Evolutionary conservation across 2,113 vertebrate genomes (phyloP), one percentile per base, ranked within the genome.

Genomic region (Tachuris rubrigastra): DNA sequence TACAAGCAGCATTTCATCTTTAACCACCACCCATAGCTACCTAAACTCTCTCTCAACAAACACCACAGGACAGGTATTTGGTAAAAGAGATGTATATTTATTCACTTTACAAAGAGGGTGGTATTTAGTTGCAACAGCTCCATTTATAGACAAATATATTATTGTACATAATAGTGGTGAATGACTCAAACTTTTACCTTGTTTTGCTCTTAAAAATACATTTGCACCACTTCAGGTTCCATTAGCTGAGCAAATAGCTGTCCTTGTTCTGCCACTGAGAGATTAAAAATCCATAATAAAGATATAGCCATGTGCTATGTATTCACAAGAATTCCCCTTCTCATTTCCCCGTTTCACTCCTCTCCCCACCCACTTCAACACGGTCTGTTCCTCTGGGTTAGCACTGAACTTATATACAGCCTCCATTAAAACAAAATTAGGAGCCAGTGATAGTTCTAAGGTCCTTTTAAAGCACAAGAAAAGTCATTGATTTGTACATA

Each of bases 51-150:
- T 88, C 92, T 94, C 90, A 74, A 92, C 81, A 98, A 41, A 97
- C 31, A 98, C 46, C 89, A 98, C 97, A 91, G 94, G 85, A 98
- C 97, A 98, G 96, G 52, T 86, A 81, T 89, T 78, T 94, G 92
- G 93, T 98, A 98, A 98, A 98, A 97, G 97, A 97, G 98, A 98
- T 97, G 98, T 98, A 80, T 95, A 98, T 98, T 98, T 98, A 98
- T 98, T 98, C 97, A 98, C 97, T 98, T 98, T 98, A 98, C 98
- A 98, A 98, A 98, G 98, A 98, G 96, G 97, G 97, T 93, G 96
- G 96, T 98, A 98, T 97, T 97, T 97, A 98, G 96, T 97, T 96
- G 97, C 97, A 98, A 98, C 97, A 98, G 97, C 92, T 98, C 96
- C 96, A 97, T 98, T 97, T 98, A 98, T 98, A 98, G 97, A 98